Evolutionary conservation across 2,888 invertebrate genomes (phyloP), one percentile per base, ranked within the genome.

Genomic region (Toxonevra muliebris): DNA sequence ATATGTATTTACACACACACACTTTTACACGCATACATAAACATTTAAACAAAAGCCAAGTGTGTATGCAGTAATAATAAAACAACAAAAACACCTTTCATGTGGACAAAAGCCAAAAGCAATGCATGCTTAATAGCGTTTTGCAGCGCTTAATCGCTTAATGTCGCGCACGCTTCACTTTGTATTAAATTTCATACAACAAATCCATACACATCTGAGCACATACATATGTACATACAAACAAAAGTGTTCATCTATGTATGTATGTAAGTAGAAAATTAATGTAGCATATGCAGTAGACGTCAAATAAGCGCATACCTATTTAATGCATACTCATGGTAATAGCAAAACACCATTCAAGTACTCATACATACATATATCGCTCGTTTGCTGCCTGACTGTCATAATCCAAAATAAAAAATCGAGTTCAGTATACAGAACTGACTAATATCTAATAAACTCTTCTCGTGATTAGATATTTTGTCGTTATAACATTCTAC

Each of bases 111-210:
- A 71, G 71, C 73, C 74, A 76, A 71, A 74, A 70, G 73, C 75
- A 73, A 71, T 30, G 30, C 30, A 30, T 30, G 30, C 30, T 30
- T 30, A 30, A 30, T 30, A 30, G 30, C 30, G 30, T 30, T 30
- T 30, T 30, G 30, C 30, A 30, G 30, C 30, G 30, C 30, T 76
- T 77, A 79, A 79, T 79, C 78, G 78, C 76, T 78, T 77, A 77
- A 77, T 78, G 77, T 76, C 75, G 69, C 69, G 69, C 65, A 71
- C 65, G 67, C 65, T 63, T 69, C 52, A 65, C 65, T 67, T 61
- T 60, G 52, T 45, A 50, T 10, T 30, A 20, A 50, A 30, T 17
- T n/a, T 3, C 50, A 41, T 19, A 30, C n/a, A 52, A 13, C 52
- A 52, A 61, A 13, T 41, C 43, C 17, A 40, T 20, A 59, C 17